These are phyloP conservation scores for Synanthedon vespiformis DNA, from an alignment of 2,888 invertebrate genomes.

Conservation along the genomic window DNA sequence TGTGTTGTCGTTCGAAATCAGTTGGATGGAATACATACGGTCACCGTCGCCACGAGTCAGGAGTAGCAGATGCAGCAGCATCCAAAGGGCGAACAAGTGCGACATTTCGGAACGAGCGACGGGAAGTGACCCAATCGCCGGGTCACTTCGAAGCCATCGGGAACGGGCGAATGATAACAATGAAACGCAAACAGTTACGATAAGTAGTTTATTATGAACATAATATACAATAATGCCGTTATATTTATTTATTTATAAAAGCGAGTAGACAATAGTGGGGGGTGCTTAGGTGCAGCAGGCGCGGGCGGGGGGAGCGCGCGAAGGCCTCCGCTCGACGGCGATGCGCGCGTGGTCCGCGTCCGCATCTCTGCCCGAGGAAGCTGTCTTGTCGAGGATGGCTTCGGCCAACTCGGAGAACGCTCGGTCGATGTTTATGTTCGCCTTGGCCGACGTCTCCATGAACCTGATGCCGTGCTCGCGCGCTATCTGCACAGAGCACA, in stretches of 20 bases:
- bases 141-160: too few species aligned
- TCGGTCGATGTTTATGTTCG: constrained; percentile 95
- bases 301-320: constrained; percentile 70
- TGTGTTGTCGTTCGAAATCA: too few species aligned
- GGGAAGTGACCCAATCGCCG: too few species aligned
- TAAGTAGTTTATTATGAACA: constrained; percentile 66
- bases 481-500: constrained; percentile 78
- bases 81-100: neutral
- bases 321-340: constrained; percentile 78
- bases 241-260: constrained; percentile 67
- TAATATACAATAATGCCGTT: constrained; percentile 58
- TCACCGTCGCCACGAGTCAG: neutral
- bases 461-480: constrained; percentile 95
- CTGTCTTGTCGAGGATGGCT: constrained; percentile 93
- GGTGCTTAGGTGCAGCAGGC: constrained; percentile 58
- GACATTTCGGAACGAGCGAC: too few species aligned
- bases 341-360: constrained; percentile 72
- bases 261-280: constrained; percentile 29
- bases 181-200: constrained; percentile 23
- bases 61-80: neutral
- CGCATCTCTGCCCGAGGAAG: constrained; percentile 79
- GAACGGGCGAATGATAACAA: constrained; percentile 2
- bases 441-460: constrained; percentile 98
- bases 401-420: constrained; percentile 95
- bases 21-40: too few species aligned